A percentile compares a stretch with the other conserved stretches of the same genome.
Evolutionary conservation across 1,140 invertebrate species (phyloP).

Genomic region (Sycophila sp.): DNA sequence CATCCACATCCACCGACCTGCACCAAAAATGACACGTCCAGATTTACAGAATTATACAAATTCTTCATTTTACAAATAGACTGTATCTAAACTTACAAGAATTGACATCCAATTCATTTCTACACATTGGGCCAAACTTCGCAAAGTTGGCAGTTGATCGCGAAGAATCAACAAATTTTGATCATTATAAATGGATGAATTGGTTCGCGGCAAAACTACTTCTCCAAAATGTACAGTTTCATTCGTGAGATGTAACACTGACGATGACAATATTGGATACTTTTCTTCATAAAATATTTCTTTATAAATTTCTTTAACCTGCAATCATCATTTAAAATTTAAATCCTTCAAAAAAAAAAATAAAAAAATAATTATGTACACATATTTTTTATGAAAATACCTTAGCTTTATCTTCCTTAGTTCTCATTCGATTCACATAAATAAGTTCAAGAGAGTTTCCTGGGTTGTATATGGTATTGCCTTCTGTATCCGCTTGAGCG

Average conservation of each 20-base stretch:
- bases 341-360: background rate
- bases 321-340: background rate
- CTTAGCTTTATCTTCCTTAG: constrained; percentile 73
- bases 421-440: constrained; percentile 85
- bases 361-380: background rate
- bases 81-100: constrained; percentile 78
- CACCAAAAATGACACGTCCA: background rate
- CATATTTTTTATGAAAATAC: no score
- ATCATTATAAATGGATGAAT: constrained; percentile 57
- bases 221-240: constrained; percentile 71
- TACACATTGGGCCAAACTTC: constrained; percentile 83
- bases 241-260: constrained; percentile 66
- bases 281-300: constrained; percentile 67
- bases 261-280: constrained; percentile 65
- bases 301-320: constrained; percentile 72
- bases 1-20: constrained; percentile 80
- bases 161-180: constrained; percentile 73
- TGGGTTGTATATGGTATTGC: constrained; percentile 60
- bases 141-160: constrained; percentile 73
- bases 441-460: constrained; percentile 79
- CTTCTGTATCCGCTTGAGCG: constrained; percentile 41
- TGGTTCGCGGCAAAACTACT: constrained; percentile 62
- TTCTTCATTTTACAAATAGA: background rate
- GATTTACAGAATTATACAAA: background rate
- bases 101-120: constrained; percentile 93